phyloP scores from a whole-genome alignment of 2,113 vertebrate species.

The Chitala chitala region DNA sequence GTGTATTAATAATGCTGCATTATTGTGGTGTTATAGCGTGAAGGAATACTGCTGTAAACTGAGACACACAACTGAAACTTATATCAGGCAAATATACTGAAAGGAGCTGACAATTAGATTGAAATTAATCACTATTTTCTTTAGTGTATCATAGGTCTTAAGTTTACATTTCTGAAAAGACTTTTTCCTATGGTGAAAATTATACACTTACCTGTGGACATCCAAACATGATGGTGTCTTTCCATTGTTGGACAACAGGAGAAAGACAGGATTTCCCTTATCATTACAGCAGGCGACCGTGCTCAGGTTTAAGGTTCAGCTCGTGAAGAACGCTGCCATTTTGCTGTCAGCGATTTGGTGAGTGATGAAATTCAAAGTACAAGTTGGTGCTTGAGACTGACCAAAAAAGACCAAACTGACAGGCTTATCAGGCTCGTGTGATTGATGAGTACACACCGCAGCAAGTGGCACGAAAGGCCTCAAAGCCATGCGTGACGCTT shows the following conservation, averaged over 20 bases:
- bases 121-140: too few species aligned
- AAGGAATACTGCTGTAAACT: background rate
- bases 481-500: background rate
- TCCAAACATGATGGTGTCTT: background rate
- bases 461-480: conserved; percentile 19
- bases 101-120: too few species aligned
- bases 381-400: conserved; percentile 21
- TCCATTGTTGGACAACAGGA: background rate
- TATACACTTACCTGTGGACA: too few species aligned
- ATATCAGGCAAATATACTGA: too few species aligned
- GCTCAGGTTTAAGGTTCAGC: background rate
- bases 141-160: too few species aligned
- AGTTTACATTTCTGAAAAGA: too few species aligned
- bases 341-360: background rate
- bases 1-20: background rate
- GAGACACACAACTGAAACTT: background rate
- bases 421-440: conserved; percentile 21
- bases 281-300: background rate
- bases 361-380: conserved; percentile 23
- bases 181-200: too few species aligned
- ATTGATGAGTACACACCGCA: conserved; percentile 22
- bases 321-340: conserved; percentile 7
- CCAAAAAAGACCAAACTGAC: conserved; percentile 4
- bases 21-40: too few species aligned
- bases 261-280: background rate